Percentiles rank a stretch among this genome's conserved stretches.
Evolutionary conservation across 2,888 invertebrate species (phyloP).

Genomic region (Emmelina monodactyla): DNA sequence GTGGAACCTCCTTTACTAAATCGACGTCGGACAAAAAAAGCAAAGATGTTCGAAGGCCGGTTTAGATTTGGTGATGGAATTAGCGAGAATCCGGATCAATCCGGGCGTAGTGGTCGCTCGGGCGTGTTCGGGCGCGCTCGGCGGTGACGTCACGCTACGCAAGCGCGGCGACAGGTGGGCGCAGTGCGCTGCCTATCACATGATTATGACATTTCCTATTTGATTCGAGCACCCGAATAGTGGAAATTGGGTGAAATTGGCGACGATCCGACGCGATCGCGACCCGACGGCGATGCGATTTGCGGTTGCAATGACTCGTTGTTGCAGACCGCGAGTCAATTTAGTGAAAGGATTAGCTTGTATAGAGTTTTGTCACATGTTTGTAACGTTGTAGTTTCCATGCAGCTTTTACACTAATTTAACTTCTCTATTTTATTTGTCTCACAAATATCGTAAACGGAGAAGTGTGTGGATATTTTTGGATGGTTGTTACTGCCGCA

Average conservation of each 20-base stretch:
- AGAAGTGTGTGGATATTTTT: too few species aligned
- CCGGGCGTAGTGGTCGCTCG: slow-evolving; percentile 28
- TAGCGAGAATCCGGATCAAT: slow-evolving; percentile 46
- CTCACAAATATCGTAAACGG: too few species aligned
- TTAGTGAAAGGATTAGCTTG: neutral
- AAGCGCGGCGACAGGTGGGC: slow-evolving; percentile 64
- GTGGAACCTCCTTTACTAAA: neutral
- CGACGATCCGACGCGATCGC: slow-evolving; percentile 23
- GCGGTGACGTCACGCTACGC: slow-evolving; percentile 48
- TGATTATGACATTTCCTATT: slow-evolving; percentile 61
- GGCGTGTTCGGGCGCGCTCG: slow-evolving; percentile 23
- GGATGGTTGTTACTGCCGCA: too few species aligned
- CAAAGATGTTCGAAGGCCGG: too few species aligned
- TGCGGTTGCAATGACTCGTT: too few species aligned
- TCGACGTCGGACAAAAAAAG: neutral
- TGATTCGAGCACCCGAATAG: slow-evolving; percentile 32
- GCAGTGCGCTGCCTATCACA: slow-evolving; percentile 63
- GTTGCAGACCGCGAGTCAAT: neutral
- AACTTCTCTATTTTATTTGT: too few species aligned
- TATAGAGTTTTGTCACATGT: too few species aligned
- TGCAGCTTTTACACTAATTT: too few species aligned
- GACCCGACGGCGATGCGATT: slow-evolving; percentile 27
- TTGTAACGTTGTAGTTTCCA: neutral
- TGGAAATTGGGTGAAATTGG: slow-evolving; percentile 31
- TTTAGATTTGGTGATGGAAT: slow-evolving; percentile 29